A percentile compares a stretch with the other conserved stretches of the same genome.
phyloP scores from a whole-genome alignment of 2,797 vertebrate genomes.

The Periophthalmus magnuspinnatus region DNA sequence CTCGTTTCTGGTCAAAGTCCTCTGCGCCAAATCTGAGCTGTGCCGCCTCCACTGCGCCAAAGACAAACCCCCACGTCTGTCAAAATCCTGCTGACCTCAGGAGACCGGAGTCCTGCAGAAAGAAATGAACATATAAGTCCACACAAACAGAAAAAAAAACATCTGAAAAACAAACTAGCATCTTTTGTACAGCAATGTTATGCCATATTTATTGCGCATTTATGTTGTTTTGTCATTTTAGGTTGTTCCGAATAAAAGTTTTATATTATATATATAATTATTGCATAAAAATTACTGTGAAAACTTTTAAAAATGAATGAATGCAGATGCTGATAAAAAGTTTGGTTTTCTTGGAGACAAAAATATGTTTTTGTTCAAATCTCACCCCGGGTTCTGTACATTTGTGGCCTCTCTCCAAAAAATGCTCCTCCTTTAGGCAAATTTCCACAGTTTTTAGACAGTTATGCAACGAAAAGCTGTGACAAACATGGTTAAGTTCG shows the following conservation, averaged over 20 bases:
- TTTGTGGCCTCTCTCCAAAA: background rate
- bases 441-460: background rate
- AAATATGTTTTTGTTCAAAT: conserved; percentile 1
- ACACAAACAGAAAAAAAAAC: background rate
- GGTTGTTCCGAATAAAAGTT: conserved; percentile 30
- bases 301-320: background rate
- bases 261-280: conserved; percentile 10
- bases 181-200: background rate
- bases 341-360: background rate
- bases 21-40: conserved; percentile 67
- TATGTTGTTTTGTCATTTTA: conserved; percentile 15
- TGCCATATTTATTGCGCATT: background rate
- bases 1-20: conserved; percentile 75
- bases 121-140: background rate
- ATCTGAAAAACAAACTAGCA: conserved; percentile 5
- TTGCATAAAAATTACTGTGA: background rate
- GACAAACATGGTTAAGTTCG: background rate
- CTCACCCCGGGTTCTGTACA: background rate
- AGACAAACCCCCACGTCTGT: conserved; percentile 39
- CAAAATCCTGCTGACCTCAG: conserved; percentile 52
- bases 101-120: conserved; percentile 1
- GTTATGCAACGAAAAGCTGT: background rate
- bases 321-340: background rate
- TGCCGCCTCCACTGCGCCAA: conserved; percentile 72
- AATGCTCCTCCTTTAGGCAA: background rate